A percentile compares a stretch with the other conserved stretches of the same genome.
These are phyloP conservation scores for Himalopsyche anomala DNA, from an alignment of 2,888 invertebrate species.

Conservation along the genomic window DNA sequence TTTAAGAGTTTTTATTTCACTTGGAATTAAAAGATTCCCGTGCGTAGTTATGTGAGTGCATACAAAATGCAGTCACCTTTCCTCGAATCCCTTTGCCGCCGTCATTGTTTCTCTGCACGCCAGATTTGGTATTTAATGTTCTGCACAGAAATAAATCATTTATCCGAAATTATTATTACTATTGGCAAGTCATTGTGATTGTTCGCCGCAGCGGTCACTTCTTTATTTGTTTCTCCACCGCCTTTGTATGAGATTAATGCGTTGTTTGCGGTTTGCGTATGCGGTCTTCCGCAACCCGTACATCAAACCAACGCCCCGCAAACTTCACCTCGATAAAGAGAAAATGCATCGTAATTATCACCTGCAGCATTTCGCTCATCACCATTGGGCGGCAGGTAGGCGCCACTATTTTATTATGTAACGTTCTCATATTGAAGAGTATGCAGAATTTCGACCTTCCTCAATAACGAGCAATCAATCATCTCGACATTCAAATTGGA, in stretches of 20 bases:
- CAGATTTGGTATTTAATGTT: neutral
- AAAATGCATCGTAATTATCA: neutral
- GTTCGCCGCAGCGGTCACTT: neutral
- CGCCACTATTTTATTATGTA: neutral
- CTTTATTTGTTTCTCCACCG: neutral
- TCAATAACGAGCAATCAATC: neutral
- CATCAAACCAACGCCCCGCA: neutral
- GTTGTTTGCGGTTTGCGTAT: neutral
- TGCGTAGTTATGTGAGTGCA: neutral
- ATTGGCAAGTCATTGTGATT: neutral
- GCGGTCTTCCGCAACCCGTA: neutral
- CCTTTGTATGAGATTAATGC: neutral
- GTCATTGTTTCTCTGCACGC: neutral
- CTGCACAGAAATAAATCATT: neutral
- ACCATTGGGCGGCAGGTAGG: neutral
- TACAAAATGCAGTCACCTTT: slow-evolving; percentile 10
- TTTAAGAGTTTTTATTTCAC: too few species aligned
- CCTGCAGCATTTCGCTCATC: neutral
- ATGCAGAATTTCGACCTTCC: neutral
- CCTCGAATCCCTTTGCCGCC: neutral
- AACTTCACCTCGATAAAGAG: neutral
- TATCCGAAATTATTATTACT: neutral
- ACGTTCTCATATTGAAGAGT: neutral
- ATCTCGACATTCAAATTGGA: neutral
- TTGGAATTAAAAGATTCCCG: too few species aligned